Evolutionary conservation across 2,797 vertebrate species (phyloP), one percentile per base, ranked within the genome.

Genomic region (Emys orbicularis): DNA sequence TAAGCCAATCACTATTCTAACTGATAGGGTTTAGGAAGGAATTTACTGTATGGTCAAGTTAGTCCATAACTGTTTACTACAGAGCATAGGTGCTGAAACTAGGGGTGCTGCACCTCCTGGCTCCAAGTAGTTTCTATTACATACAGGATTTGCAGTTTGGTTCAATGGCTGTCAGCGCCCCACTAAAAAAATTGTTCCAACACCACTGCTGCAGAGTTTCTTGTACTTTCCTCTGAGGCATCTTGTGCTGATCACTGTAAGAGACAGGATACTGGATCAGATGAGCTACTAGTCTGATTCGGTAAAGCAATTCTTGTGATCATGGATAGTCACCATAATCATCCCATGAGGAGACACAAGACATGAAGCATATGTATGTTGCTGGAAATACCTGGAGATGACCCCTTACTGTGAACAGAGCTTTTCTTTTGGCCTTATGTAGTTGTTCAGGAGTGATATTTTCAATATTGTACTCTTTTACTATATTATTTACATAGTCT

Each of bases 401-500:
- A 81, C 53, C 76, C 77, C 21, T 12, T 72, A 23, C 19, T 29
- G 29, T 47, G 79, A 96, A 44, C 0, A 0, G 52, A 77, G 21
- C 1, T 91, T 54, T 86, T 21, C 87, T 41, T 80, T 52, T 25
- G 57, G 31, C 83, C 90, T 18, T 68, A 89, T 5, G 13, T 76
- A 47, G 65, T 79, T 29, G 76, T 0, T 84, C 44, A 84, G 82
- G n/a, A 77, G 23, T 12, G 76, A 80, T 37, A 79, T 65, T 76
- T 29, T 84, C 85, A 86, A 41, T 54, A 94, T 47, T 50, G 91
- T 72, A 23, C 12, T 74, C 82, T 47, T 54, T 54, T 25, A 77
- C 86, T 91, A 59, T 50, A 82, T 52, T 84, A 72, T 11, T 93
- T 95, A 92, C n/a, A 83, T 50, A 34, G 82, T 89, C 84, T 74